phyloP scores from a whole-genome alignment of 2,888 invertebrate genomes.

The Synanthedon andrenaeformis region DNA sequence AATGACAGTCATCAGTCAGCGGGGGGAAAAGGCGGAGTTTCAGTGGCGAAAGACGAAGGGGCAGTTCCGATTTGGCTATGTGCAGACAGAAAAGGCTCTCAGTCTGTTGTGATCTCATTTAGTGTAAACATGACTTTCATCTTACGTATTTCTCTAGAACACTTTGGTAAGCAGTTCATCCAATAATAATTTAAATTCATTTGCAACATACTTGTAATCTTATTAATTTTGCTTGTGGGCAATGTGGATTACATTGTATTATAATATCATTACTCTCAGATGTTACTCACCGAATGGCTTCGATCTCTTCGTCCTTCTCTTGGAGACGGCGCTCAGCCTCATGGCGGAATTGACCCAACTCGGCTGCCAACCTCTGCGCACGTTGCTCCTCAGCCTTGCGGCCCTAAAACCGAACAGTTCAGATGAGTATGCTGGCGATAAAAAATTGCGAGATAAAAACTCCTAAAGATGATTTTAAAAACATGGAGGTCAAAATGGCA shows the following conservation, averaged over 20 bases:
- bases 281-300: slow-evolving; percentile 88
- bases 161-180: no score
- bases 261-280: no score
- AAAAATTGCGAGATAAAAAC: neutral
- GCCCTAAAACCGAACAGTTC: slow-evolving; percentile 68
- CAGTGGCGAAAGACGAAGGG: slow-evolving; percentile 29
- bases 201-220: no score
- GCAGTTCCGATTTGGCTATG: slow-evolving; percentile 41
- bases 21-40: slow-evolving; percentile 24
- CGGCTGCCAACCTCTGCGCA: slow-evolving; percentile 90
- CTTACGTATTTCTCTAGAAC: neutral
- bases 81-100: slow-evolving; percentile 12
- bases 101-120: slow-evolving; percentile 15
- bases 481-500: neutral
- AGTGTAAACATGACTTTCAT: slow-evolving; percentile 12
- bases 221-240: no score
- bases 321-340: slow-evolving; percentile 97
- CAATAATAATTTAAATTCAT: no score
- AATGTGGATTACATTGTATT: no score
- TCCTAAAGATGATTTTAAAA: slow-evolving; percentile 1
- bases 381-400: slow-evolving; percentile 98
- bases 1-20: slow-evolving; percentile 42
- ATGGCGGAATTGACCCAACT: slow-evolving; percentile 93
- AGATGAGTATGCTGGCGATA: slow-evolving; percentile 2
- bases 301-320: slow-evolving; percentile 99